Evolutionary conservation across 2,888 invertebrate species (phyloP).

Genomic region (Drosophila mercatorum): DNA sequence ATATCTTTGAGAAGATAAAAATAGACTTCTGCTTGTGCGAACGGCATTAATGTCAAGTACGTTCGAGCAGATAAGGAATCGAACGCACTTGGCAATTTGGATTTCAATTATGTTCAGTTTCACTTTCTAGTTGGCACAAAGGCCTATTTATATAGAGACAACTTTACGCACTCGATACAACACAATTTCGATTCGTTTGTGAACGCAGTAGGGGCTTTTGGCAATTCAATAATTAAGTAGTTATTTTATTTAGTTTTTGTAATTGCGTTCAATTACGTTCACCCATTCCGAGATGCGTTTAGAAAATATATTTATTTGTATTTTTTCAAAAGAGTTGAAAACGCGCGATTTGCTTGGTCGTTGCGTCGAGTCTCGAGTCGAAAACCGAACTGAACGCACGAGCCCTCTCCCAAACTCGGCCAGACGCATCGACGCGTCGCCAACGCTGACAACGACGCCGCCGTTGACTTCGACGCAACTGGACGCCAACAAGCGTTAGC

Average conservation of each 20-base stretch:
- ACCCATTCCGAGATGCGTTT: constrained; percentile 42
- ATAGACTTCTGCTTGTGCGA: constrained; percentile 6
- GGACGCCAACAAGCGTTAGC: constrained; percentile 27
- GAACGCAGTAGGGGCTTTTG: background rate
- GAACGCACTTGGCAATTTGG: constrained; percentile 38
- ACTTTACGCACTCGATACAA: constrained; percentile 2
- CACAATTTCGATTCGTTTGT: constrained; percentile 3
- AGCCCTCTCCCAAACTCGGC: constrained; percentile 35
- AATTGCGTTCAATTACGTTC: constrained; percentile 28
- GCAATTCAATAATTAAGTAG: background rate
- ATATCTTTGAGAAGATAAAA: constrained; percentile 39
- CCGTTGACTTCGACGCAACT: constrained; percentile 34
- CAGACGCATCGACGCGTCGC: constrained; percentile 45
- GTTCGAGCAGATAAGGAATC: constrained; percentile 38
- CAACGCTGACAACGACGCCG: constrained; percentile 30
- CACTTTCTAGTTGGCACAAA: constrained; percentile 39
- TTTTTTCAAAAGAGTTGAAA: constrained; percentile 26
- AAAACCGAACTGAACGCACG: constrained; percentile 71
- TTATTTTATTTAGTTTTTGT: background rate
- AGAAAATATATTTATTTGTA: constrained; percentile 27
- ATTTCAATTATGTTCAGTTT: constrained; percentile 37
- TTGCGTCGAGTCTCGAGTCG: constrained; percentile 63
- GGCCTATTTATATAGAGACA: constrained; percentile 46
- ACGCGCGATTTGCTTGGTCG: constrained; percentile 33
- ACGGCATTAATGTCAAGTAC: constrained; percentile 48